Conservation (phyloP, 2,888 invertebrate genomes). For the Trisateles emortualis region DNA sequence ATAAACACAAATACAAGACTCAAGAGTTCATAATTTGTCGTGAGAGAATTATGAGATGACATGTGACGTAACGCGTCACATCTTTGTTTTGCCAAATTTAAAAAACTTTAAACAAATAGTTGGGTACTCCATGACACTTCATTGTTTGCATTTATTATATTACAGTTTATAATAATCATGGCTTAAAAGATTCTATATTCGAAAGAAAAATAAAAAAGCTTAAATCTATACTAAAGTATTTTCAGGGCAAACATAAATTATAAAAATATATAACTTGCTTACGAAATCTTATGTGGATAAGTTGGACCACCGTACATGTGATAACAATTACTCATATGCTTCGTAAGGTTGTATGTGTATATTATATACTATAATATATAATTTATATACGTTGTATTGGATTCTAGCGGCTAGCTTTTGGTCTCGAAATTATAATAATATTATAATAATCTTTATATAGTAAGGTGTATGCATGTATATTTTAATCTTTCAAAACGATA, state of each 20-base stretch:
- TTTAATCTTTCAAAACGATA: too few relatives aligned
- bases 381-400: constrained; percentile 11
- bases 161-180: constrained; percentile 1
- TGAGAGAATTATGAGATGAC: too few relatives aligned
- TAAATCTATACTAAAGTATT: constrained; percentile 19
- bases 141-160: too few relatives aligned
- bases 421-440: constrained; percentile 1
- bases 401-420: constrained; percentile 14
- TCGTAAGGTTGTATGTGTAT: constrained; percentile 56
- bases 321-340: constrained; percentile 64
- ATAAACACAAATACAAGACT: background rate
- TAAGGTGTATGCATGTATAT: too few relatives aligned
- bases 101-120: too few relatives aligned
- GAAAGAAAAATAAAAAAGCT: constrained; percentile 22
- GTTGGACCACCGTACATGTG: constrained; percentile 66
- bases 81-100: too few relatives aligned
- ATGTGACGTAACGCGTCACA: too few relatives aligned
- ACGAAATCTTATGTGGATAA: constrained; percentile 45
- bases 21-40: too few relatives aligned
- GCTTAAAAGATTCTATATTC: constrained; percentile 22
- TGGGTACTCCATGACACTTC: too few relatives aligned
- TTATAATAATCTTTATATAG: too few relatives aligned
- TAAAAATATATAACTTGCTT: constrained; percentile 27
- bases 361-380: constrained; percentile 21
- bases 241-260: constrained; percentile 14